These are phyloP conservation scores for Lasioglossum calceatum DNA, from an alignment of 2,888 invertebrate species.

Conservation along the genomic window DNA sequence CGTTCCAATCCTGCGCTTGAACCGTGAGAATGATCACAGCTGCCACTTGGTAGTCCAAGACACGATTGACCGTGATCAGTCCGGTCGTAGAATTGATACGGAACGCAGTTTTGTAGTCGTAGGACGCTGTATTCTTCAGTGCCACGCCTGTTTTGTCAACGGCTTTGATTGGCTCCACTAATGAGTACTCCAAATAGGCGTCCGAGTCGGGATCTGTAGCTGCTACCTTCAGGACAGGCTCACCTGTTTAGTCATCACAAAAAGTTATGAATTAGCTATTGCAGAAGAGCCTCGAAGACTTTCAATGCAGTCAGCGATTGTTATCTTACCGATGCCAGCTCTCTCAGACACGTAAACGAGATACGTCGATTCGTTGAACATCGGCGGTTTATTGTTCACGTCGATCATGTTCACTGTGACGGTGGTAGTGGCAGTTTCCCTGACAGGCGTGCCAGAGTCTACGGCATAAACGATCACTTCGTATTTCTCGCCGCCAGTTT, in stretches of 20 bases:
- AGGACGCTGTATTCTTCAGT: conserved; percentile 87
- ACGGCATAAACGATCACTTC: conserved; percentile 91
- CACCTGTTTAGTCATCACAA: conserved; percentile 77
- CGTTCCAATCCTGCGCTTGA: conserved; percentile 89
- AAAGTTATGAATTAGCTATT: not conserved
- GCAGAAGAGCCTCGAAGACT: not conserved
- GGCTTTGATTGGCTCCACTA: conserved; percentile 89
- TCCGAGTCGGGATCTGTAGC: conserved; percentile 91
- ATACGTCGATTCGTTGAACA: conserved; percentile 88
- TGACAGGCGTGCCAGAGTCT: conserved; percentile 90
- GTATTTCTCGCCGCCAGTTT: conserved; percentile 88
- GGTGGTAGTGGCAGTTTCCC: conserved; percentile 92
- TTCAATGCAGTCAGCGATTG: not conserved
- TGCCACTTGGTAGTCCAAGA: conserved; percentile 90
- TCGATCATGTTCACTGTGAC: conserved; percentile 90
- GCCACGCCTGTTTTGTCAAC: conserved; percentile 91
- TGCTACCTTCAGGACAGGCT: conserved; percentile 87
- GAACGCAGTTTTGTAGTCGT: conserved; percentile 89
- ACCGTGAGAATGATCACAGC: conserved; percentile 91
- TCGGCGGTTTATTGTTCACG: conserved; percentile 93
- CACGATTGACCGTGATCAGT: conserved; percentile 88
- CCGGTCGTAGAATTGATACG: conserved; percentile 90
- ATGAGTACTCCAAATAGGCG: conserved; percentile 88
- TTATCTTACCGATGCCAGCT: conserved; percentile 85
- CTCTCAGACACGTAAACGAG: conserved; percentile 90